These are phyloP conservation scores for Microtus pennsylvanicus DNA, from an alignment of 2,113 vertebrate genomes.

Conservation along the genomic window DNA sequence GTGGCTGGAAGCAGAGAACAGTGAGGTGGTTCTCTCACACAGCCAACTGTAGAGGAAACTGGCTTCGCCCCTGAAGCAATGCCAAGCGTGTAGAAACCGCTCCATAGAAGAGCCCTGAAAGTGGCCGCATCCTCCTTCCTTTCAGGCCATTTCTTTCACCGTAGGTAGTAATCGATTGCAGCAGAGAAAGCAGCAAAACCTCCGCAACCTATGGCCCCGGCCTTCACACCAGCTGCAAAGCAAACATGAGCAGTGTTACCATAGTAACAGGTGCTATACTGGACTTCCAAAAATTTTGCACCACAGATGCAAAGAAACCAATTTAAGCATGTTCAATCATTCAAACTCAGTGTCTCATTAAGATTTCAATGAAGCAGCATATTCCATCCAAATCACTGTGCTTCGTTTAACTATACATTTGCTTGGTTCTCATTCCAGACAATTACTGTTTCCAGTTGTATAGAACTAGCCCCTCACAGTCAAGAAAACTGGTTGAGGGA, in stretches of 20 bases:
- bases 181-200: constrained; percentile 98
- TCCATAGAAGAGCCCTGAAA: background rate
- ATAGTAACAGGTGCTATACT: background rate
- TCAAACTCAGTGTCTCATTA: background rate
- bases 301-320: background rate
- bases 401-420: background rate
- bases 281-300: background rate
- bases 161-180: constrained; percentile 96
- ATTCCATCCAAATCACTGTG: background rate
- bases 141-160: constrained; percentile 82
- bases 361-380: background rate
- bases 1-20: background rate
- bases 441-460: constrained; percentile 33
- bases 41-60: background rate
- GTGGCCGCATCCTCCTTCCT: background rate
- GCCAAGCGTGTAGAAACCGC: background rate
- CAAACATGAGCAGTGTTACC: constrained; percentile 32
- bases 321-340: background rate
- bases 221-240: constrained; percentile 94
- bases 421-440: constrained; percentile 29
- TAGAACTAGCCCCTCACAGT: constrained; percentile 40
- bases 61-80: background rate
- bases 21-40: background rate
- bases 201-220: constrained; percentile 95
- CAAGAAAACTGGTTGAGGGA: constrained; percentile 66